phyloP scores from a whole-genome alignment of 1,140 invertebrate species.

The Colletes latitarsis region DNA sequence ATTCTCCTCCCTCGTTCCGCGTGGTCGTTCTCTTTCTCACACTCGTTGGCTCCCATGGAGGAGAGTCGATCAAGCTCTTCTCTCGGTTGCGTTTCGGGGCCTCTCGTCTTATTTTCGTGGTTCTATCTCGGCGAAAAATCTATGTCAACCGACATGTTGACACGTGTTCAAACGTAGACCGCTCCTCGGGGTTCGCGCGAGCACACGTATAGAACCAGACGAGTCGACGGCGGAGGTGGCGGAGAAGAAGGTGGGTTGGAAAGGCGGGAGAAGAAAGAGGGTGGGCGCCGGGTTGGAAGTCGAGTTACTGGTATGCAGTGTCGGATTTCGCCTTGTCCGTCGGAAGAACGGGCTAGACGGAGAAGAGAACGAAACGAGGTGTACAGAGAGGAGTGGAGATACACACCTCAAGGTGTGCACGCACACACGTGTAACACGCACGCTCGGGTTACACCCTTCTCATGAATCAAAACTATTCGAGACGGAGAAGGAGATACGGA shows the following conservation, averaged over 20 bases:
- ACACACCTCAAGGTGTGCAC: slow-evolving; percentile 51
- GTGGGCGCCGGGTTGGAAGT: slow-evolving; percentile 56
- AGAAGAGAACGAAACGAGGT: slow-evolving; percentile 39
- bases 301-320: slow-evolving; percentile 70
- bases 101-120: slow-evolving; percentile 70
- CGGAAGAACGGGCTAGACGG: slow-evolving; percentile 44
- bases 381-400: slow-evolving; percentile 40
- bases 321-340: slow-evolving; percentile 70
- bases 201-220: slow-evolving; percentile 37
- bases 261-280: slow-evolving; percentile 33
- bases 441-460: slow-evolving; percentile 57
- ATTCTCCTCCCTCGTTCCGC: slow-evolving; percentile 39
- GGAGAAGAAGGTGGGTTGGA: not conserved
- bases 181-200: slow-evolving; percentile 31
- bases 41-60: slow-evolving; percentile 10
- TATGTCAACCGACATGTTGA: slow-evolving; percentile 76
- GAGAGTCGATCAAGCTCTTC: slow-evolving; percentile 66
- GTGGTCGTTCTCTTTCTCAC: slow-evolving; percentile 52
- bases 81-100: slow-evolving; percentile 37
- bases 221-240: not conserved
- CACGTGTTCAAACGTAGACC: slow-evolving; percentile 71
- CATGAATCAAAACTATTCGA: slow-evolving; percentile 69
- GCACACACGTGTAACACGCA: slow-evolving; percentile 58
- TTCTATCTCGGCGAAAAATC: slow-evolving; percentile 75
- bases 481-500: slow-evolving; percentile 45